Conservation (phyloP, 2,888 invertebrate genomes). For the Mimas tiliae region DNA sequence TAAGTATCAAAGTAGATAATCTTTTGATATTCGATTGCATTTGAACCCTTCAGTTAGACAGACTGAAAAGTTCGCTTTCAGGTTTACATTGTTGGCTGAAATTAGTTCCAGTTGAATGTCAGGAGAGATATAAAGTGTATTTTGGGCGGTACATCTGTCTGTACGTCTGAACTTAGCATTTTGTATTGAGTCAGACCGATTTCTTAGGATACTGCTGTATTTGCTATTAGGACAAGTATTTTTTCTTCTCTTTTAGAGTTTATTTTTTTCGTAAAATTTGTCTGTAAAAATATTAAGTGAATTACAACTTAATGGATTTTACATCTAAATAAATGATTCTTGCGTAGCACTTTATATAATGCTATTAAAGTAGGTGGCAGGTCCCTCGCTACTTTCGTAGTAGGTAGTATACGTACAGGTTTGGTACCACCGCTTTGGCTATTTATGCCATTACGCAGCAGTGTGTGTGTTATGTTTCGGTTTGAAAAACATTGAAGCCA, state of each 20-base stretch:
- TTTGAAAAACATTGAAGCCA: too few relatives aligned
- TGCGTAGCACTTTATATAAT: too few relatives aligned
- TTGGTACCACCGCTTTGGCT: too few relatives aligned
- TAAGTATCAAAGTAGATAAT: constrained; percentile 42
- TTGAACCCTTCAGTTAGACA: constrained; percentile 36
- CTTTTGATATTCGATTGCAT: constrained; percentile 21
- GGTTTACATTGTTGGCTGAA: constrained; percentile 67
- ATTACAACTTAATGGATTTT: too few relatives aligned
- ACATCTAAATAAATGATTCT: too few relatives aligned
- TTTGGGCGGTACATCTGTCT: constrained; percentile 44
- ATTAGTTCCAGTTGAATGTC: constrained; percentile 71
- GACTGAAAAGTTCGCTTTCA: constrained; percentile 53
- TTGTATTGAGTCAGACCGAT: constrained; percentile 6
- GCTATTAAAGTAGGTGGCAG: too few relatives aligned
- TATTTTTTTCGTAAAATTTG: neutral
- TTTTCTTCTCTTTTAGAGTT: neutral
- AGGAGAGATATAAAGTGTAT: constrained; percentile 58
- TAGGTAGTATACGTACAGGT: too few relatives aligned
- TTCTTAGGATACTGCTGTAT: neutral
- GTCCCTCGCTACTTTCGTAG: too few relatives aligned
- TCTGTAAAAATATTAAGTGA: too few relatives aligned
- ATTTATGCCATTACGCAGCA: too few relatives aligned
- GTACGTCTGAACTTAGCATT: constrained; percentile 33
- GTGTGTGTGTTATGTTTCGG: too few relatives aligned
- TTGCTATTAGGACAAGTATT: neutral